These are phyloP conservation scores for Conger conger DNA, from an alignment of 2,113 vertebrate species.

Conservation along the genomic window DNA sequence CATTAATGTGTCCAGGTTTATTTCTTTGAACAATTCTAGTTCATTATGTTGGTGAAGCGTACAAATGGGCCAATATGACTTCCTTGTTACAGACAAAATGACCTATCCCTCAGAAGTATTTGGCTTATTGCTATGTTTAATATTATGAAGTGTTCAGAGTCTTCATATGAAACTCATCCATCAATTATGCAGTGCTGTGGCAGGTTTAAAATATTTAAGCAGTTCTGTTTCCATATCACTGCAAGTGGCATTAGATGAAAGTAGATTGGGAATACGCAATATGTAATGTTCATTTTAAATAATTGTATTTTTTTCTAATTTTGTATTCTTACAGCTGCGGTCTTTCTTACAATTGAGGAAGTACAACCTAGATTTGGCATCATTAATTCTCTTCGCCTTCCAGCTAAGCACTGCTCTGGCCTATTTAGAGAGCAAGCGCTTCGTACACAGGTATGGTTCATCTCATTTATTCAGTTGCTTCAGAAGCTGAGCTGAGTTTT, in stretches of 20 bases:
- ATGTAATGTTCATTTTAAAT: not conserved
- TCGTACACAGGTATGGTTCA: slow-evolving; percentile 90
- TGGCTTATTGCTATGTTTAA: not conserved
- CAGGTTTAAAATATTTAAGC: not conserved
- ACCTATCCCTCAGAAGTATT: not conserved
- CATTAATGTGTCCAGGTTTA: not conserved
- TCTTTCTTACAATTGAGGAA: slow-evolving; percentile 96
- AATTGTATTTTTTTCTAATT: slow-evolving; percentile 17
- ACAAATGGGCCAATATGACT: not conserved
- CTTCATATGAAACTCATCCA: not conserved
- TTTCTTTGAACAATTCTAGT: not conserved
- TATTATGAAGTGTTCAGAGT: not conserved
- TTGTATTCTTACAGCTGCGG: slow-evolving; percentile 72
- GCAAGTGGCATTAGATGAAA: not conserved
- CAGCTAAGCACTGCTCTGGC: slow-evolving; percentile 96
- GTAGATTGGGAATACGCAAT: not conserved
- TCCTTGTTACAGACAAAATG: not conserved
- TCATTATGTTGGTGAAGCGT: not conserved
- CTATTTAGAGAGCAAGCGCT: slow-evolving; percentile 96
- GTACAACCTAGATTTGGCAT: slow-evolving; percentile 90
- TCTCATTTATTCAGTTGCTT: not conserved
- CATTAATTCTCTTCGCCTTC: slow-evolving; percentile 90
- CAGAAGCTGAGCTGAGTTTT: not conserved
- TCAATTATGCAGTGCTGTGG: not conserved
- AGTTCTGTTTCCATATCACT: not conserved